Evolutionary conservation across 2,888 invertebrate genomes (phyloP).

Genomic region (Trachelus iudaicus): DNA sequence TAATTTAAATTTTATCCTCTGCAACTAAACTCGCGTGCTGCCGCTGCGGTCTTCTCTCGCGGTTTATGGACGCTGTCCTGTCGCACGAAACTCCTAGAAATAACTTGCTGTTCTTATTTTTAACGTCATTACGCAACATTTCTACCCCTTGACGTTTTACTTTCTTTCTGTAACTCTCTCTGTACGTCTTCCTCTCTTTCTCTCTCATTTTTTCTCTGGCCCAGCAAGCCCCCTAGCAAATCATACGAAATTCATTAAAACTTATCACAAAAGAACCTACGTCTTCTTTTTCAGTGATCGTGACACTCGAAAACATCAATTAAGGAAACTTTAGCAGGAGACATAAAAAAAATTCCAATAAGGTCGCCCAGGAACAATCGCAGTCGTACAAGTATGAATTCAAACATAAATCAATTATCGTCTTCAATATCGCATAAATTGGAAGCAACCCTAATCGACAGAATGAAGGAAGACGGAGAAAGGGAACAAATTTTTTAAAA

Average conservation of each 20-base stretch:
- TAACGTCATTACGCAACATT: constrained; percentile 10
- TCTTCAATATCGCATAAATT: neutral
- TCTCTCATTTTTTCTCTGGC: neutral
- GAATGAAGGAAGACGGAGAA: neutral
- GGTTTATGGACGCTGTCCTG: constrained; percentile 17
- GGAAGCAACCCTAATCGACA: neutral
- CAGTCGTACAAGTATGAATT: neutral
- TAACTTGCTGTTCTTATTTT: constrained; percentile 26
- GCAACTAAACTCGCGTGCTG: neutral
- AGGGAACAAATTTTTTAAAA: neutral
- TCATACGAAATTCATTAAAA: neutral
- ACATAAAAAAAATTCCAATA: neutral
- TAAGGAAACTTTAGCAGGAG: neutral
- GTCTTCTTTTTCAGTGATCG: neutral
- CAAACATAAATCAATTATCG: neutral
- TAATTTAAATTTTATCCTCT: constrained; percentile 24
- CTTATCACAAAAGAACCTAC: neutral
- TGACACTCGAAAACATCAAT: neutral
- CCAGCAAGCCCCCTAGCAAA: neutral
- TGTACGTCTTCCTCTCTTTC: neutral
- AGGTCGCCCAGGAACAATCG: neutral
- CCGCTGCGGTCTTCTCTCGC: neutral
- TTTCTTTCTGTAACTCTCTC: neutral
- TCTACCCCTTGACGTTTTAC: neutral
- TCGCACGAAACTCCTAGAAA: constrained; percentile 18